Evolutionary conservation across 1,140 invertebrate genomes (phyloP).

Genomic region (Matsumurasca onukii): DNA sequence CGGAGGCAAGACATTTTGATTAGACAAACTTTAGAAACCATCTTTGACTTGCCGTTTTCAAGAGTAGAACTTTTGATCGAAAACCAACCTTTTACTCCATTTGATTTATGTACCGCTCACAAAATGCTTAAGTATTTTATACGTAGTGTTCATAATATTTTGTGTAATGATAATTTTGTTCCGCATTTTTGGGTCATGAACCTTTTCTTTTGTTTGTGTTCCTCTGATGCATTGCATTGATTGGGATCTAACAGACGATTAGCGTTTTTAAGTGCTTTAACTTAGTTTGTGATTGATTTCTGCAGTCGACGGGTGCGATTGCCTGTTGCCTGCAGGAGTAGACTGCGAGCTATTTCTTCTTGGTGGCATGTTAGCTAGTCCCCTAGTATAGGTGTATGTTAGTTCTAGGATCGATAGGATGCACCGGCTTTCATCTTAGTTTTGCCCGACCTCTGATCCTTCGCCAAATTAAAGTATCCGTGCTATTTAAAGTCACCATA

Average conservation of each 20-base stretch:
- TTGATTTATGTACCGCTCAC: constrained; percentile 43
- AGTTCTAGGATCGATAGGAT: neutral
- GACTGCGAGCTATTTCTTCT: constrained; percentile 19
- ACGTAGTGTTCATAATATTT: constrained; percentile 30
- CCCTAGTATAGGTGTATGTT: constrained; percentile 8
- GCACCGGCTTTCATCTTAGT: constrained; percentile 9
- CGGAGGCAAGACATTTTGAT: constrained; percentile 74
- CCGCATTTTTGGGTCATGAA: constrained; percentile 25
- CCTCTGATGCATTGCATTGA: constrained; percentile 35
- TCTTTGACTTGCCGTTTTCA: constrained; percentile 38
- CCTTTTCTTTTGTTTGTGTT: constrained; percentile 33
- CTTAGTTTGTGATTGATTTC: constrained; percentile 7
- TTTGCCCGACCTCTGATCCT: neutral
- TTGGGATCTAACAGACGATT: constrained; percentile 13
- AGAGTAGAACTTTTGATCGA: constrained; percentile 25
- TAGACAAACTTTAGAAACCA: constrained; percentile 46
- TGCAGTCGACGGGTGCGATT: neutral
- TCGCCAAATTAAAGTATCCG: no score
- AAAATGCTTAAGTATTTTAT: constrained; percentile 40
- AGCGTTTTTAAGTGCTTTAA: neutral
- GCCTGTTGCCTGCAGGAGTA: neutral
- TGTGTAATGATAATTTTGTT: constrained; percentile 26
- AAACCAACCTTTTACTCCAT: constrained; percentile 30
- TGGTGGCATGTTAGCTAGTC: constrained; percentile 27
- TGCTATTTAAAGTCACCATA: no score